Conservation (phyloP, 2,113 vertebrate genomes). For the Triplophysa tibetana region DNA sequence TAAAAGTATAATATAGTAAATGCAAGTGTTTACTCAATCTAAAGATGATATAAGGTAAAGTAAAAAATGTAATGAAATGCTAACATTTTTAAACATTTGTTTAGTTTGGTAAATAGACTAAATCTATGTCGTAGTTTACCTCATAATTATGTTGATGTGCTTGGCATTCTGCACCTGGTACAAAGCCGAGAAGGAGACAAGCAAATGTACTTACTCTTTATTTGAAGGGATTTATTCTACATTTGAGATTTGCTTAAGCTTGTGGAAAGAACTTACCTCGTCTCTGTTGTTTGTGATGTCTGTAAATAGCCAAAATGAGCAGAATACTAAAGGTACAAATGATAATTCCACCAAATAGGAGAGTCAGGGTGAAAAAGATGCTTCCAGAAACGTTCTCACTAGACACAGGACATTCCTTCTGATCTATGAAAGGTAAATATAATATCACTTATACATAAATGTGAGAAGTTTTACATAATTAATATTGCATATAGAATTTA, state of each 20-base stretch:
- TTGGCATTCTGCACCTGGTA: background rate
- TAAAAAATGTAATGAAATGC: too few relatives aligned
- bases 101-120: too few relatives aligned
- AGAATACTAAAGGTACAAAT: background rate
- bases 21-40: too few relatives aligned
- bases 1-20: too few relatives aligned
- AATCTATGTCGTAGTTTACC: background rate
- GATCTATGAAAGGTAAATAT: background rate
- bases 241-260: background rate
- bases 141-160: background rate
- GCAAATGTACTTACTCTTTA: background rate
- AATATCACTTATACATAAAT: background rate
- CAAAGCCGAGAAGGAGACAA: background rate
- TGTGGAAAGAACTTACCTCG: background rate
- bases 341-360: conserved; percentile 8
- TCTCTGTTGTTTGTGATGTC: background rate
- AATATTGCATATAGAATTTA: too few relatives aligned
- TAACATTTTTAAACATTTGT: too few relatives aligned
- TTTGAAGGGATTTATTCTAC: background rate
- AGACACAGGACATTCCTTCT: background rate
- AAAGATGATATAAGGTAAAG: too few relatives aligned
- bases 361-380: background rate
- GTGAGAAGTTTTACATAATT: too few relatives aligned
- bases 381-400: background rate
- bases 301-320: background rate